These are phyloP conservation scores for Falco berigora DNA, from an alignment of 2,797 vertebrate species.

Conservation along the genomic window DNA sequence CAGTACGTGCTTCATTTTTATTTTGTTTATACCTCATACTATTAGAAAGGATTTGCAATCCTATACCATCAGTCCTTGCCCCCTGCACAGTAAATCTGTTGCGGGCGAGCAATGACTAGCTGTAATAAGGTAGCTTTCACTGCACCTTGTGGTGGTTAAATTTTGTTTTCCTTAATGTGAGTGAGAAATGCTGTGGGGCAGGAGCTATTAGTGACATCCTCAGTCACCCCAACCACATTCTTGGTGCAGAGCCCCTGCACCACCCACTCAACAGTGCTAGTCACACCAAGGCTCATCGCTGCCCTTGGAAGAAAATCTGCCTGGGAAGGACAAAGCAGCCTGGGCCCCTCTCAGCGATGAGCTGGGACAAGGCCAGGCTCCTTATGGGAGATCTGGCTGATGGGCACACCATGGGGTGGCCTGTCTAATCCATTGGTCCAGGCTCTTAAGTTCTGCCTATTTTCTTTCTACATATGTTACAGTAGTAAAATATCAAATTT, in stretches of 20 bases:
- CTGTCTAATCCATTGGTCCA: neutral
- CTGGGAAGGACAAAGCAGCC: neutral
- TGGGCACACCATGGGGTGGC: neutral
- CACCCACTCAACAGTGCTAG: neutral
- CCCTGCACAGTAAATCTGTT: neutral
- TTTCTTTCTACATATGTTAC: too few relatives aligned
- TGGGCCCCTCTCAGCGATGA: fast-evolving
- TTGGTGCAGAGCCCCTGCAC: neutral
- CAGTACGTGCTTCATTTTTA: neutral
- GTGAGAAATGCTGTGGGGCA: neutral
- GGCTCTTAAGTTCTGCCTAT: neutral
- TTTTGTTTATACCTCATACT: neutral
- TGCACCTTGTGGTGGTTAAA: neutral
- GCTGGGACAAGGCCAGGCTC: neutral
- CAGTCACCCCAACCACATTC: neutral
- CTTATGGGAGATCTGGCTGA: neutral
- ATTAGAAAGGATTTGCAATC: neutral
- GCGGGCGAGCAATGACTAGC: neutral
- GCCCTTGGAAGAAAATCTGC: neutral
- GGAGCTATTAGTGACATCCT: neutral
- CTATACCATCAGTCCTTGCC: neutral
- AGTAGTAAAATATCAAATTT: neutral
- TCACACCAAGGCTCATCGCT: neutral
- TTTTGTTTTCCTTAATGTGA: neutral
- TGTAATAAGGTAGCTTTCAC: neutral